Percentiles rank a stretch among this genome's conserved stretches.
Conservation (phyloP, 2,888 invertebrate genomes). For the Acanthoscelides obtectus region DNA sequence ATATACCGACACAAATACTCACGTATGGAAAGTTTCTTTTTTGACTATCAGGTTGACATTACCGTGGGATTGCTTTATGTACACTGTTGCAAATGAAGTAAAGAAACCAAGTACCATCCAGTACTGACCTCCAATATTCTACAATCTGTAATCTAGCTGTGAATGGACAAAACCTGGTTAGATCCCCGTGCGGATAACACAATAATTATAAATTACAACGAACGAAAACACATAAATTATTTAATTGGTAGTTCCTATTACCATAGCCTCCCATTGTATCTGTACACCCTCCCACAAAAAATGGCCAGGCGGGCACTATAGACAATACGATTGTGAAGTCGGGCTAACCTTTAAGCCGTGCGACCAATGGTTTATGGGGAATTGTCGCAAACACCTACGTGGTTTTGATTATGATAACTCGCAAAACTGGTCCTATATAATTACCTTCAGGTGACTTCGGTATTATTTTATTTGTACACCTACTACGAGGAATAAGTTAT, state of each 20-base stretch:
- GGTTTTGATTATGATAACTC: conserved; percentile 1
- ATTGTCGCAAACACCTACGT: neutral
- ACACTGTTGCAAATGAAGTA: no score
- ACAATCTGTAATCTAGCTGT: neutral
- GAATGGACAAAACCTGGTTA: neutral
- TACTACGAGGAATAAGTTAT: neutral
- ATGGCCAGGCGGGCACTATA: neutral
- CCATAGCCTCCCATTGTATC: neutral
- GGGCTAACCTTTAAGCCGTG: neutral
- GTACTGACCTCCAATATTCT: neutral
- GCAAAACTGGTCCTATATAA: neutral
- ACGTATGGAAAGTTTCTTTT: no score
- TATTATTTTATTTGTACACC: conserved; percentile 1
- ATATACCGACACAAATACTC: no score
- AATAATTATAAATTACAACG: neutral
- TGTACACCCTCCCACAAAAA: neutral
- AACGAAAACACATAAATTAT: neutral
- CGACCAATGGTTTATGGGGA: conserved; percentile 1
- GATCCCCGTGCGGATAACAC: neutral
- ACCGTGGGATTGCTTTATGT: no score
- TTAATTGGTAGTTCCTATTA: neutral
- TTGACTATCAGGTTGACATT: no score
- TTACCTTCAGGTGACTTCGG: neutral
- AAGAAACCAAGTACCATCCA: no score
- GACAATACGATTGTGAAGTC: conserved; percentile 6